Evolutionary conservation across 2,113 vertebrate species (phyloP).

Genomic region (Rhabdomys dilectus): DNA sequence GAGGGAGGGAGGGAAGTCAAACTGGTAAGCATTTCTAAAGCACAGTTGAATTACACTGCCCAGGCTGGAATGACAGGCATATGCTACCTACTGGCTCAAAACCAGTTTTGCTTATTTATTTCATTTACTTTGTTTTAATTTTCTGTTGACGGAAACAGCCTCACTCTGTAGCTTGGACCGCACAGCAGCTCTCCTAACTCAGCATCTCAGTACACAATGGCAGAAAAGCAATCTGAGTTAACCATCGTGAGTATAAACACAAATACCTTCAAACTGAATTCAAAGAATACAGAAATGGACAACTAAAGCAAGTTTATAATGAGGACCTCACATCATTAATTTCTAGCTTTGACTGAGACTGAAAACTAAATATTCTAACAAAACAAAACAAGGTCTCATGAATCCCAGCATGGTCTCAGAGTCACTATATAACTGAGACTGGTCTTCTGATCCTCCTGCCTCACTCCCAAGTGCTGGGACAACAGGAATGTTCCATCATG

Average conservation of each 20-base stretch:
- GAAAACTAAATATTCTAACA: not conserved
- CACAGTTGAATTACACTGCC: not conserved
- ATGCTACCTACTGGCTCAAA: not conserved
- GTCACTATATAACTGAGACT: not conserved
- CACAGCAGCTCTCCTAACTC: not conserved
- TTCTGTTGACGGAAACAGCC: not conserved
- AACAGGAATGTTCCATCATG: not conserved
- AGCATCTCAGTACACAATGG: not conserved
- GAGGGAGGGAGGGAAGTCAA: not conserved
- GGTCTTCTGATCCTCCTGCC: not conserved
- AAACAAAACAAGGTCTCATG: not conserved
- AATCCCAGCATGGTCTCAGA: not conserved
- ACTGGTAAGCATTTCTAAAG: slow-evolving; percentile 41
- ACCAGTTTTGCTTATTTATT: not conserved
- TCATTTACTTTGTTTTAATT: not conserved
- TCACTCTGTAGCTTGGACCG: not conserved
- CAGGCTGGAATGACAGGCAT: not conserved
- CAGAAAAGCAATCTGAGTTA: slow-evolving; percentile 15
- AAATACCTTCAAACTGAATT: slow-evolving; percentile 55
- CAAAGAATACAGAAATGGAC: not conserved
- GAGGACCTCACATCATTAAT: not conserved
- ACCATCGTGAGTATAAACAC: slow-evolving; percentile 12
- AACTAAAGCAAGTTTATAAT: slow-evolving; percentile 39
- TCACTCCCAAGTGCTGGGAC: not conserved
- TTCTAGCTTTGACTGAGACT: not conserved